phyloP scores from a whole-genome alignment of 2,113 vertebrate genomes.

The Monarcha castaneiventris region DNA sequence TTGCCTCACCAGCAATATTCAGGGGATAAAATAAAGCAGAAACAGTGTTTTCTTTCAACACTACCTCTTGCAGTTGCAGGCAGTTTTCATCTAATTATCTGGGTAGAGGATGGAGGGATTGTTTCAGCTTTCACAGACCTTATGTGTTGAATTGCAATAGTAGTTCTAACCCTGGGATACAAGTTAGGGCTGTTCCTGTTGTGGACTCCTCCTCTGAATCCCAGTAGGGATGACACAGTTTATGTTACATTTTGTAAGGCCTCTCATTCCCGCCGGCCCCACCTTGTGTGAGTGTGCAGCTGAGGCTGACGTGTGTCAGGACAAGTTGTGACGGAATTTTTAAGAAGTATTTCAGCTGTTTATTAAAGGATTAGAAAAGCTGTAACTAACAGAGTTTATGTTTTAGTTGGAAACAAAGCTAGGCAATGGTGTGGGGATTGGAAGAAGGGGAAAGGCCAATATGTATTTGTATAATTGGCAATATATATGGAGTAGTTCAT shows the following conservation, averaged over 20 bases:
- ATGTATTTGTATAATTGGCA: background rate
- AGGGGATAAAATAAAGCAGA: background rate
- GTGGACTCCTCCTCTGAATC: background rate
- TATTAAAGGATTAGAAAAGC: conserved; percentile 5
- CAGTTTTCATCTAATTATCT: background rate
- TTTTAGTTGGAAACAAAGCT: background rate
- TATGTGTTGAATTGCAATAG: background rate
- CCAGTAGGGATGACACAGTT: background rate
- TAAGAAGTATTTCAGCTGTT: background rate
- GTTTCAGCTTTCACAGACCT: background rate
- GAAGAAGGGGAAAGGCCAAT: background rate
- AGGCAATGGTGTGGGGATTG: background rate
- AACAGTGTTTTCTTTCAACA: background rate
- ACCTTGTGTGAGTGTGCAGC: rapidly evolving
- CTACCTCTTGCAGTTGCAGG: background rate
- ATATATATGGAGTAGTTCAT: background rate
- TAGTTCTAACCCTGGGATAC: background rate
- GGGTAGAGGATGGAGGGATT: background rate
- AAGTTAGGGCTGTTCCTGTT: background rate
- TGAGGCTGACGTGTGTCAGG: rapidly evolving
- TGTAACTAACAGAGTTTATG: background rate
- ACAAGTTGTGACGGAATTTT: background rate
- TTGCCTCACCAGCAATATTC: background rate
- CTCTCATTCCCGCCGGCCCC: background rate
- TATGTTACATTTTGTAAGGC: background rate